Conservation (phyloP, 2,888 invertebrate genomes). For the Xanthostigma xanthostigma region DNA sequence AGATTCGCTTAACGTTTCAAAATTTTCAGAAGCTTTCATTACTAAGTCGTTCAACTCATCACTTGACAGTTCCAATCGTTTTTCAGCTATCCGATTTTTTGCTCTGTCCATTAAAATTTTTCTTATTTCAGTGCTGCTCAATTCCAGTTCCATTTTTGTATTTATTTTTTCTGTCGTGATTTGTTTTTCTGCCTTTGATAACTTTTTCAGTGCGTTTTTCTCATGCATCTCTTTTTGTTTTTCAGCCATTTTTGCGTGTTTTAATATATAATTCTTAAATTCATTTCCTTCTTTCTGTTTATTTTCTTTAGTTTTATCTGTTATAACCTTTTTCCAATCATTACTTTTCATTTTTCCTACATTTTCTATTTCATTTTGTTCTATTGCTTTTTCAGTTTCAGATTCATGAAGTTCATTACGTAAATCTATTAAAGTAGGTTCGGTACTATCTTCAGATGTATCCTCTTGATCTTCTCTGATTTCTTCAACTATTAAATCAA, state of each 20-base stretch:
- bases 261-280: no score
- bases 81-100: conserved; percentile 17
- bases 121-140: conserved; percentile 20
- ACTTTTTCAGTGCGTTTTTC: background rate
- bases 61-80: conserved; percentile 19
- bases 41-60: conserved; percentile 20
- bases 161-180: background rate
- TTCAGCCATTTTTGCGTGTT: conserved; percentile 13
- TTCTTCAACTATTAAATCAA: conserved; percentile 18
- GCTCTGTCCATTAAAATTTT: conserved; percentile 21
- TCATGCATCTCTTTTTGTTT: conserved; percentile 5
- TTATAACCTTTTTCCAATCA: no score
- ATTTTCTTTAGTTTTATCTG: no score
- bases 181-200: background rate
- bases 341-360: no score
- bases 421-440: no score
- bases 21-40: conserved; percentile 17
- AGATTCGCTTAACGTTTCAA: background rate
- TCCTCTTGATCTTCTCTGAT: conserved; percentile 13
- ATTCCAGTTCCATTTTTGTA: conserved; percentile 11
- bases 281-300: no score
- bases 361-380: conserved; percentile 1
- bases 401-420: no score
- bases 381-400: conserved; percentile 9
- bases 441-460: no score